phyloP scores from a whole-genome alignment of 2,888 invertebrate species.

The Pterobdella sp. region DNA sequence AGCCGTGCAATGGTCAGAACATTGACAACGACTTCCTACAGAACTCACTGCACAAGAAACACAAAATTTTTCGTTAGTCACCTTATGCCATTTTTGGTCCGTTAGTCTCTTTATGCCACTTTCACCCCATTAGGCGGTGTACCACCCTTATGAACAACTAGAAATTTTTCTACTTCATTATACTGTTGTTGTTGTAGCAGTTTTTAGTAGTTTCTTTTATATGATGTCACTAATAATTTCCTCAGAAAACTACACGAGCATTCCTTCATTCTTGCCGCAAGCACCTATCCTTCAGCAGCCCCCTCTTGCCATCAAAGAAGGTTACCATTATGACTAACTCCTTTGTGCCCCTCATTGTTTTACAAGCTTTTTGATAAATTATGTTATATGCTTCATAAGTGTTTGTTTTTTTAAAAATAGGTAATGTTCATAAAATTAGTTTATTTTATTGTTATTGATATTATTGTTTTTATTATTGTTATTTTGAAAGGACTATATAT shows the following conservation, averaged over 20 bases:
- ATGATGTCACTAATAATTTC: slow-evolving; percentile 9
- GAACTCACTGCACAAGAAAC: neutral
- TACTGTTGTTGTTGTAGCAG: too few species aligned
- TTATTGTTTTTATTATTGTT: neutral
- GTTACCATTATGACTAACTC: neutral
- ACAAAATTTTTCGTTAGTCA: slow-evolving; percentile 11
- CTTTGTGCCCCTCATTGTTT: neutral
- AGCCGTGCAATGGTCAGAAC: slow-evolving; percentile 24
- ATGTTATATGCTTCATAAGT: too few species aligned
- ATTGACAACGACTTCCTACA: slow-evolving; percentile 4
- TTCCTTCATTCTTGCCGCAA: slow-evolving; percentile 11
- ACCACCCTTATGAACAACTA: too few species aligned
- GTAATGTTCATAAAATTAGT: too few species aligned
- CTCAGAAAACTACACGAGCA: slow-evolving; percentile 16
- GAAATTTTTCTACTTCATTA: too few species aligned
- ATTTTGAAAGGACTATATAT: neutral
- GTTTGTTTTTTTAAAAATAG: too few species aligned
- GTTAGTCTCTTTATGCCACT: too few species aligned
- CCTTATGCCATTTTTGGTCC: too few species aligned
- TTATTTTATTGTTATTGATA: neutral
- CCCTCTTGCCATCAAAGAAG: slow-evolving; percentile 12
- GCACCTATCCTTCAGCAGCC: neutral
- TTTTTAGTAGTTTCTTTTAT: too few species aligned
- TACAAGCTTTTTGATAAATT: too few species aligned
- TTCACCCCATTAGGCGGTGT: too few species aligned